A percentile compares a stretch with the other conserved stretches of the same genome.
Conservation (phyloP, 1,140 invertebrate genomes). For the Drosophila rhopaloa region DNA sequence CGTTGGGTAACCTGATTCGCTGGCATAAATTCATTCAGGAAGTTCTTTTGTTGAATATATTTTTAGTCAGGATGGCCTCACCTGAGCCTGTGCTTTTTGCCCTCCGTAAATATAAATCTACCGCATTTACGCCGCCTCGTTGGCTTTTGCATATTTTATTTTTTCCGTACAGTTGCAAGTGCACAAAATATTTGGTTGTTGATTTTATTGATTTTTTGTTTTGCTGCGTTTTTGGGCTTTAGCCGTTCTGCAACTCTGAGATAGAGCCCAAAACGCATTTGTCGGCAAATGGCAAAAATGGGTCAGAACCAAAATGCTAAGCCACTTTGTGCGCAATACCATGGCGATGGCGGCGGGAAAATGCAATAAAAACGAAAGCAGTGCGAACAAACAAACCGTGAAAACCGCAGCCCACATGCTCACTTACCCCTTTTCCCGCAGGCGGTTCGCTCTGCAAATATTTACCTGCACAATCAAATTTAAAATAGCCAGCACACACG, state of each 20-base stretch:
- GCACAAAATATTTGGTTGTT: constrained; percentile 67
- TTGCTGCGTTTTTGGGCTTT: constrained; percentile 12
- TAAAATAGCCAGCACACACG: constrained; percentile 57
- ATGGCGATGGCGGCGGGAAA: constrained; percentile 18
- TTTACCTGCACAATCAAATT: constrained; percentile 79
- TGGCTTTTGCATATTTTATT: constrained; percentile 79
- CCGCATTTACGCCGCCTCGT: constrained; percentile 75
- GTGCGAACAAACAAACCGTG: constrained; percentile 74
- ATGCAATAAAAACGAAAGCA: constrained; percentile 65
- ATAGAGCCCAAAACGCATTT: constrained; percentile 69
- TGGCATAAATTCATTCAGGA: constrained; percentile 26
- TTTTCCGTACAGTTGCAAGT: constrained; percentile 48
- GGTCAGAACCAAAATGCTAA: constrained; percentile 60
- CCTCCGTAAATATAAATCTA: constrained; percentile 79
- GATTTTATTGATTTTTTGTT: constrained; percentile 75
- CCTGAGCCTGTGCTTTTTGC: constrained; percentile 54
- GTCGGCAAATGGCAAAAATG: constrained; percentile 49
- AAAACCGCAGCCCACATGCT: constrained; percentile 70
- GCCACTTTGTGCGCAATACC: constrained; percentile 62
- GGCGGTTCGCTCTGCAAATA: constrained; percentile 49
- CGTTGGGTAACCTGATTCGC: constrained; percentile 12
- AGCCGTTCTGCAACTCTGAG: constrained; percentile 46
- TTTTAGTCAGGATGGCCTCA: constrained; percentile 19
- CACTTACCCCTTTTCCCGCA: background rate
- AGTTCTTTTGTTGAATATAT: constrained; percentile 37